These are phyloP conservation scores for Andricus curvator DNA, from an alignment of 2,888 invertebrate species.

Conservation along the genomic window DNA sequence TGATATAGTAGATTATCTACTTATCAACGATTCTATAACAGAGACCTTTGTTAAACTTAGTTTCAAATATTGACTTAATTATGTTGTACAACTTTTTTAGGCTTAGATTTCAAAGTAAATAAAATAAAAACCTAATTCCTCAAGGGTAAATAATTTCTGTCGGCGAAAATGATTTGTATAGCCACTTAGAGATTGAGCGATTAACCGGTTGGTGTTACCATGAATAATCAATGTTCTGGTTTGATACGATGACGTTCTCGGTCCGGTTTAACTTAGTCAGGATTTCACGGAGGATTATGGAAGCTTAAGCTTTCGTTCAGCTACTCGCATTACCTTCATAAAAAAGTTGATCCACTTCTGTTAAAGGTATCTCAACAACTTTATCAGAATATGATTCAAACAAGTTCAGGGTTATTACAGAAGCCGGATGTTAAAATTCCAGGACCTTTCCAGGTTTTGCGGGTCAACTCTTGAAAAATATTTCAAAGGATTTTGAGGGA, in stretches of 20 bases:
- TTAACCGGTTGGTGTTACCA: constrained; percentile 57
- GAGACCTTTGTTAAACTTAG: too few species aligned
- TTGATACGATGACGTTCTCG: constrained; percentile 57
- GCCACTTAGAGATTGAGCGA: constrained; percentile 50
- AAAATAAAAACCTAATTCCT: not conserved
- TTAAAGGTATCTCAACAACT: not conserved
- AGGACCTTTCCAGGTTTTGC: too few species aligned
- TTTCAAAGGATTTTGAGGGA: too few species aligned
- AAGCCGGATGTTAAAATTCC: too few species aligned
- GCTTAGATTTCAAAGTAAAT: not conserved
- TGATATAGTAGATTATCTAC: too few species aligned
- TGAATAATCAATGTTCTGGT: constrained; percentile 66
- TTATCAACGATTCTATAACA: too few species aligned
- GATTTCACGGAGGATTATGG: constrained; percentile 72
- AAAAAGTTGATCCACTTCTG: not conserved
- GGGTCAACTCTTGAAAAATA: too few species aligned
- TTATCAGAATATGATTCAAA: not conserved
- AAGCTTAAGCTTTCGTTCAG: constrained; percentile 68
- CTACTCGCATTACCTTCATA: not conserved
- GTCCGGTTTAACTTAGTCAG: constrained; percentile 63
- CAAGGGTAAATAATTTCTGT: not conserved
- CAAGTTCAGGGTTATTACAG: not conserved
- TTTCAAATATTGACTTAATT: too few species aligned
- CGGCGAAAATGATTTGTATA: constrained; percentile 39
- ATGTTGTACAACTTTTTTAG: not conserved